Evolutionary conservation across 2,113 vertebrate genomes (phyloP), one percentile per base, ranked within the genome.

Genomic region (Pandion haliaetus): DNA sequence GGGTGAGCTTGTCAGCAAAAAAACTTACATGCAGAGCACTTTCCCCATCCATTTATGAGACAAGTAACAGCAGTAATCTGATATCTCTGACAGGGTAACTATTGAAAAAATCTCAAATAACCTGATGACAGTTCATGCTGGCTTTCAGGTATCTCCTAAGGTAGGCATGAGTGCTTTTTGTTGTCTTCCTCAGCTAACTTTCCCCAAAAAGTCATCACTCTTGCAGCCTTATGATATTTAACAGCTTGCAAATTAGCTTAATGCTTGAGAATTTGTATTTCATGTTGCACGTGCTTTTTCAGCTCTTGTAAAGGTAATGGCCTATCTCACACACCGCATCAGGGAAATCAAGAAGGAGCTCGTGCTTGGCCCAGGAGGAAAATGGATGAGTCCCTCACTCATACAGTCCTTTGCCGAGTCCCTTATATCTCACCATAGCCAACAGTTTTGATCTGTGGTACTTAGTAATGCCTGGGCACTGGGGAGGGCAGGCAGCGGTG

Each of bases 1-100:
- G 8, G 1, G 17, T 81, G 82, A 92, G 54, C 17, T 74, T 81
- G 54, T 70, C 0, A 0, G 45, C 59, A 95, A 90, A 88, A 88
- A 93, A 82, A 26, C 31, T 61, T 67, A 72, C 17, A n/a, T 3
- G 11, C 29, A 45, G 32, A 86, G 66, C 74, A 73, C 67, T 88
- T 92, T 84, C 7, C 84, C 84, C 85, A 70, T 66, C 85, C 55
- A 44, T 83, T 72, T 88, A 0, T 79, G 44, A 95, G 85, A 86
- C 58, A 78, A 50, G n/a, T 90, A 97, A 92, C 72, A 86, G n/a
- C 79, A 88, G 69, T 36, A 92, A 90, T 83, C 45, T 86, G 47
- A 2, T 94, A 77, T 59, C 65, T 73, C 42, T 94, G 90, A 59
- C 85, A 90, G 61, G 78, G 67, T 24, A 88, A 94, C 57, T 77